Evolutionary conservation across 2,888 invertebrate species (phyloP).

Genomic region (Rugalucina vietnamica): DNA sequence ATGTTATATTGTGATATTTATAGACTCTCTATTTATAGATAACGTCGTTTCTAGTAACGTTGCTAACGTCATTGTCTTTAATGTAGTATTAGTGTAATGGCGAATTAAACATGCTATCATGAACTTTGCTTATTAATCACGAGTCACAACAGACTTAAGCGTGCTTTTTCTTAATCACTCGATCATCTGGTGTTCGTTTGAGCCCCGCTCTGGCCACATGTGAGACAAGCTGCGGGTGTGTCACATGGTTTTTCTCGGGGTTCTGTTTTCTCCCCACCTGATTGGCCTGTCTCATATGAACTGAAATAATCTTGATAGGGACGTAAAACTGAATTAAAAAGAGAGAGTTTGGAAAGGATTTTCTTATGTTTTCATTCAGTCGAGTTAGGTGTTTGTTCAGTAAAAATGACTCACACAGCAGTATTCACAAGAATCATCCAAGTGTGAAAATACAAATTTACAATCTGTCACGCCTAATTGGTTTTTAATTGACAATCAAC

Average conservation of each 20-base stretch:
- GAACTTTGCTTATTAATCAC: no score
- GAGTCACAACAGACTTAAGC: no score
- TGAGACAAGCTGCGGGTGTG: no score
- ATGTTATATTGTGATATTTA: background rate
- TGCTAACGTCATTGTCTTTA: background rate
- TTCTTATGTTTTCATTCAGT: background rate
- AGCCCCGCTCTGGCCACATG: no score
- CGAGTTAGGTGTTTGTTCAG: background rate
- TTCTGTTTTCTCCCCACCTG: no score
- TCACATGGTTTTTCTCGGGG: no score
- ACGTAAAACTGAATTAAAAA: background rate
- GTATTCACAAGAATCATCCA: background rate
- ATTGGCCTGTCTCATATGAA: no score
- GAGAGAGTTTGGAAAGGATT: background rate
- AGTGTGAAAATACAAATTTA: background rate
- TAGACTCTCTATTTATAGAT: conserved; percentile 3
- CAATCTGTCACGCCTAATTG: background rate
- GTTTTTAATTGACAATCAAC: background rate
- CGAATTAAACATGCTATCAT: no score
- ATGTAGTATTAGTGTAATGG: no score
- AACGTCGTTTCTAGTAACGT: background rate
- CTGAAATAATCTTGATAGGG: background rate
- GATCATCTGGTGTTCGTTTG: no score
- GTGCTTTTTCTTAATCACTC: no score
- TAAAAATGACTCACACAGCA: background rate